Base-by-base conservation (phyloP, 2,113 vertebrate genomes). In the Rhea americana region DNA sequence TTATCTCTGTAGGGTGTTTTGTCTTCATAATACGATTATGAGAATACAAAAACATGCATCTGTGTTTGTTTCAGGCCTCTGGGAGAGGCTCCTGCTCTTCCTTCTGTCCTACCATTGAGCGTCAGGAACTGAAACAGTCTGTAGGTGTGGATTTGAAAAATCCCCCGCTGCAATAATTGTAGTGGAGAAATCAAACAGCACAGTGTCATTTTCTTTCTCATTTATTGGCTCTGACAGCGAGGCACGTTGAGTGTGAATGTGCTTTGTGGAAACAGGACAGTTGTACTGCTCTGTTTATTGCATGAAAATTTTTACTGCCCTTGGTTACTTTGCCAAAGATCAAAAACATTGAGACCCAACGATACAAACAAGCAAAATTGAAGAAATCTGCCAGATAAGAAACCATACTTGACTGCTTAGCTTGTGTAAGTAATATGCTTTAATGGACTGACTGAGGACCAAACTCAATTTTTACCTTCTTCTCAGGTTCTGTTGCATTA, bases 401-500 rank as follows among this genome's bases (percentile, higher is more conserved):
- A 82, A 41, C 2, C 75, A 13, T 35, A 19, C 8, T 61, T 48
- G 56, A 45, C 16, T 58, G 11, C 20, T 71, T 41, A 5, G 8
- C 22, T 77, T 45, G 4, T 2, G 1, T 25, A 37, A 37, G 13
- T 4, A 1, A 45, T 66, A 18, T 0, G 2, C 24, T 92, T 70
- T 75, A 59, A 63, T 39, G 43, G n/a, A 11, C 3, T 26, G 58
- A 55, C 21, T 70, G 35, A 47, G 17, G 53, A 92, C 39, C 5
- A 76, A 80, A 50, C 5, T 30, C 11, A 2, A 2, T 26, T 7
- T 55, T 41, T 51, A 15, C 25, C 5, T 35, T 6, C 11, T 66
- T 21, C 11, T 80, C 10, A 9, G 13, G 3, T 81, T 66, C 21
- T 5, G 1, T 76, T 74, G 12, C 26, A 12, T 62, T 39, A 45